phyloP scores from a whole-genome alignment of 2,797 vertebrate genomes.

The Helostoma temminkii region DNA sequence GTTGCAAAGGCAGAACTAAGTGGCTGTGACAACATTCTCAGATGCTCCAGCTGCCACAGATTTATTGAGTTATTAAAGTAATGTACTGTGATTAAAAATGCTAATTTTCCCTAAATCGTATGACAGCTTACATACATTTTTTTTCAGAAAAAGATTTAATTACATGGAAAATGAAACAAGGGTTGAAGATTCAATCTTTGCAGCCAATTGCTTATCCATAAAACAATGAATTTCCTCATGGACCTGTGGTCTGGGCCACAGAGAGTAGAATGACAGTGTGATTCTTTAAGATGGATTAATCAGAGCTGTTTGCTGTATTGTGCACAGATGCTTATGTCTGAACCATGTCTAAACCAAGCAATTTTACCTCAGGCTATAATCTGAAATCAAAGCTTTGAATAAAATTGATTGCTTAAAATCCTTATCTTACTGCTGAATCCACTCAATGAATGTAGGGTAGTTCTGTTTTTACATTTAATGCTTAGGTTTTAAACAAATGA shows the following conservation, averaged over 20 bases:
- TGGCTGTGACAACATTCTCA: conserved; percentile 79
- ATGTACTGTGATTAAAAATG: conserved; percentile 88
- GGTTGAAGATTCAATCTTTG: conserved; percentile 81
- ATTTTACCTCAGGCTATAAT: conserved; percentile 42
- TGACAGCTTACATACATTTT: conserved; percentile 78
- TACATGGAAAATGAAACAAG: conserved; percentile 84
- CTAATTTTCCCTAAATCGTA: conserved; percentile 82
- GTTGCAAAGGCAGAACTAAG: conserved; percentile 78
- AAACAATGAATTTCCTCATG: conserved; percentile 74
- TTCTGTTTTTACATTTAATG: conserved; percentile 64
- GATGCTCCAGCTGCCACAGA: conserved; percentile 81
- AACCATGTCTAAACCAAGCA: conserved; percentile 17
- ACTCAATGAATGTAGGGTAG: conserved; percentile 39
- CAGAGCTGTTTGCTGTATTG: conserved; percentile 8
- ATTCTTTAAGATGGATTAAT: conserved; percentile 40
- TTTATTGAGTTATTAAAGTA: conserved; percentile 86
- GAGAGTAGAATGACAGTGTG: conserved; percentile 58
- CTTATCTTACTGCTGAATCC: conserved; percentile 51
- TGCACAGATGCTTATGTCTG: conserved; percentile 21
- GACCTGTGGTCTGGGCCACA: conserved; percentile 70
- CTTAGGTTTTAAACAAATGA: conserved; percentile 58
- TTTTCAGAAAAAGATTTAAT: conserved; percentile 83
- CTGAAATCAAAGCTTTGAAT: conserved; percentile 36
- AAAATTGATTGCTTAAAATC: conserved; percentile 41
- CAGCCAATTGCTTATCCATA: conserved; percentile 71